Evolutionary conservation across 2,888 invertebrate genomes (phyloP).

Genomic region (Plebejus melissa): DNA sequence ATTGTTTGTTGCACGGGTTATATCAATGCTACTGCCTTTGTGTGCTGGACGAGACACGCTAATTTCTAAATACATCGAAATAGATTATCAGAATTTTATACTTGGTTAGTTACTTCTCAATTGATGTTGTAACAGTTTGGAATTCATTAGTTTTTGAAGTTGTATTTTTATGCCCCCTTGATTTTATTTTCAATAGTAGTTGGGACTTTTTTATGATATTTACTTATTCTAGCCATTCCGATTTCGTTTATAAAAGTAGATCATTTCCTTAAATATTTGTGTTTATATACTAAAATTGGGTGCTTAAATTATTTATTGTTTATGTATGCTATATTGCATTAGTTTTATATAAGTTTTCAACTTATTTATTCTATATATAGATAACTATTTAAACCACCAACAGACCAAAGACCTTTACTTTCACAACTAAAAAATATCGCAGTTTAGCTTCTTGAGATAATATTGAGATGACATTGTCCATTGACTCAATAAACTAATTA

Average conservation of each 20-base stretch:
- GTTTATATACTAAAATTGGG: conserved; percentile 2
- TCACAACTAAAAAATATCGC: not conserved
- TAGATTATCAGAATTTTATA: not conserved
- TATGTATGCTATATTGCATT: not conserved
- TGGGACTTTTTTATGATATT: not conserved
- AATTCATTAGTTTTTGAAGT: not conserved
- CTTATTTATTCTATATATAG: not conserved
- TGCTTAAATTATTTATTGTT: conserved; percentile 18
- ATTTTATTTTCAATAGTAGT: not conserved
- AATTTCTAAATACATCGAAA: not conserved
- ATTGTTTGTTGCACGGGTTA: conserved; percentile 2
- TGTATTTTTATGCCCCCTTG: not conserved
- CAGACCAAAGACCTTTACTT: conserved; percentile 23
- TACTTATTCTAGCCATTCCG: not conserved
- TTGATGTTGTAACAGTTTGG: not conserved
- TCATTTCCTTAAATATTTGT: not conserved
- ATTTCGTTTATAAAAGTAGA: not conserved
- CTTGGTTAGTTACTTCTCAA: not conserved
- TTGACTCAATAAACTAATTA: not conserved
- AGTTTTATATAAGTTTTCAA: not conserved
- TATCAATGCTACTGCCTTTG: conserved; percentile 24
- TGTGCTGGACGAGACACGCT: conserved; percentile 8
- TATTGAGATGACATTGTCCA: not conserved
- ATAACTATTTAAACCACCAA: conserved; percentile 11
- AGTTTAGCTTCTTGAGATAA: not conserved